Conservation (phyloP, 2,888 invertebrate species). For the Ligdia adustata region DNA sequence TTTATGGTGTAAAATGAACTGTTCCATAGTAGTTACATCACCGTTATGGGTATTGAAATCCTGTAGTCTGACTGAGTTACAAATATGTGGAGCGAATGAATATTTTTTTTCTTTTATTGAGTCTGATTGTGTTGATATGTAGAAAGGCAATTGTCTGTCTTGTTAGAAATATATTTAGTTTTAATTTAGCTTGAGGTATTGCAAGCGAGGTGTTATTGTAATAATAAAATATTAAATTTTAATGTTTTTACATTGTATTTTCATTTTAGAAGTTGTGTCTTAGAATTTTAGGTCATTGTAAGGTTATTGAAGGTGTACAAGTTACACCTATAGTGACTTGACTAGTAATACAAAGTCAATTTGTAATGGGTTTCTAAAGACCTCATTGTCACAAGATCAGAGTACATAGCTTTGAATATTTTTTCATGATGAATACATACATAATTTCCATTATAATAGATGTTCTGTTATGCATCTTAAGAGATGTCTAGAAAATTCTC, state of each 20-base stretch:
- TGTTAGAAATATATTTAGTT: slow-evolving; percentile 80
- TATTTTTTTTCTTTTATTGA: slow-evolving; percentile 60
- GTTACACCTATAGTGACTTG: too few species aligned
- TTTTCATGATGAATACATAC: too few species aligned
- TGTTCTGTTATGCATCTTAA: too few species aligned
- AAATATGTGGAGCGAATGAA: slow-evolving; percentile 65
- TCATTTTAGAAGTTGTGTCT: too few species aligned
- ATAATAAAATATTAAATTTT: slow-evolving; percentile 60
- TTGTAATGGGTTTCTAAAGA: too few species aligned
- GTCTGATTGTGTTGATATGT: slow-evolving; percentile 75
- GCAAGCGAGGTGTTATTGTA: slow-evolving; percentile 75
- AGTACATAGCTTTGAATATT: too few species aligned
- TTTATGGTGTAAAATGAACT: slow-evolving; percentile 74
- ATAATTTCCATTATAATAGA: too few species aligned
- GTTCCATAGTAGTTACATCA: slow-evolving; percentile 57
- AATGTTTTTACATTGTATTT: slow-evolving; percentile 50
- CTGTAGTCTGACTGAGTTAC: slow-evolving; percentile 61
- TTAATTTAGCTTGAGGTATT: slow-evolving; percentile 62
- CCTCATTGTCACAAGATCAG: too few species aligned
- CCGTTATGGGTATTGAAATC: slow-evolving; percentile 66
- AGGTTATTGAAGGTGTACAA: too few species aligned
- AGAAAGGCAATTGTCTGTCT: slow-evolving; percentile 62
- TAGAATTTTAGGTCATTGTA: too few species aligned
- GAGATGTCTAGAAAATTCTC: slow-evolving; percentile 11
- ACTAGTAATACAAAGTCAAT: too few species aligned